Percentiles rank a stretch among this genome's conserved stretches.
phyloP scores from a whole-genome alignment of 1,140 invertebrate genomes.

The Zaprionus vittiger region DNA sequence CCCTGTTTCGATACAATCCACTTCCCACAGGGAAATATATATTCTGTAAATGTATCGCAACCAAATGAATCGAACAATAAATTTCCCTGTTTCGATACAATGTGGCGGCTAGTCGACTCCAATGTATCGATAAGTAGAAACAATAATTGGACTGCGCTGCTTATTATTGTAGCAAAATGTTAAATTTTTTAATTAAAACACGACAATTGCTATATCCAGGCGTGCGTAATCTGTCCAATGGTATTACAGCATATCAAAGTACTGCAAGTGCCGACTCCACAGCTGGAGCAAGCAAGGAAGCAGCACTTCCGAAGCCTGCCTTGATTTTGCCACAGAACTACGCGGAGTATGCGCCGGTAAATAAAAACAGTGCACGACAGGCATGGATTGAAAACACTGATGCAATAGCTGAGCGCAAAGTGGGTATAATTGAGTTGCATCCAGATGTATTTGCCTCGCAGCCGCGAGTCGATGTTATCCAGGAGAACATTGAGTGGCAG shows the following conservation, averaged over 20 bases:
- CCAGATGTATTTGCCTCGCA: conserved; percentile 93
- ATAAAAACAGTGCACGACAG: conserved; percentile 86
- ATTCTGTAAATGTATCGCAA: not conserved
- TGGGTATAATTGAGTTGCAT: conserved; percentile 94
- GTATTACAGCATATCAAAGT: conserved; percentile 14
- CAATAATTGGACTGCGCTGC: conserved; percentile 26
- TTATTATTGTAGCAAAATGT: conserved; percentile 61
- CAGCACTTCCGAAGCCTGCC: conserved; percentile 6
- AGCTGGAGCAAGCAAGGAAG: conserved; percentile 5
- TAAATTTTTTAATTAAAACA: conserved; percentile 76
- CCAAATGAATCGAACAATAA: not conserved
- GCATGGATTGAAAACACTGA: conserved; percentile 97
- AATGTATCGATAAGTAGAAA: conserved; percentile 18
- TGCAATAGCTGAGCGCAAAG: conserved; percentile 90
- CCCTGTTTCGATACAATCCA: too few species aligned
- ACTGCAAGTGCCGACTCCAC: conserved; percentile 15
- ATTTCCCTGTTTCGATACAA: not conserved
- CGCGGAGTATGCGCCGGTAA: conserved; percentile 52
- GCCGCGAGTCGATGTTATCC: conserved; percentile 95
- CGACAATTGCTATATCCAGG: conserved; percentile 58
- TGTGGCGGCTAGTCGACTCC: conserved; percentile 16
- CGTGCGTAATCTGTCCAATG: conserved; percentile 51
- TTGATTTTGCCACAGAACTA: conserved; percentile 67
- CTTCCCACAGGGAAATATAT: too few species aligned
- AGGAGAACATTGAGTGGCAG: conserved; percentile 96